Evolutionary conservation across 2,888 invertebrate species (phyloP).

Genomic region (Dryocosmus kuriphilus): DNA sequence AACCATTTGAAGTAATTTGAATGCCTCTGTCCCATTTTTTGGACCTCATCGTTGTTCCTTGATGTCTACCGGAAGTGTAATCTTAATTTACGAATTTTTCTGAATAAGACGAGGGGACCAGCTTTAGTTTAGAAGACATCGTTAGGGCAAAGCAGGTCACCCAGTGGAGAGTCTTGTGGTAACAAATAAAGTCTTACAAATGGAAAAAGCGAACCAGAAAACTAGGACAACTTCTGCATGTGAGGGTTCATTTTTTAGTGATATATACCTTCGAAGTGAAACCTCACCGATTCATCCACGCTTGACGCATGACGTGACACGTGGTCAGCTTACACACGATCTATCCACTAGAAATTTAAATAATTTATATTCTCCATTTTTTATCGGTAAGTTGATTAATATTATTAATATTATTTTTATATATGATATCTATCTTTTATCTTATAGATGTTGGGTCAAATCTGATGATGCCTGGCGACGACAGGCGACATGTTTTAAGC

Average conservation of each 20-base stretch:
- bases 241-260: slow-evolving; percentile 48
- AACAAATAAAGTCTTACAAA: slow-evolving; percentile 55
- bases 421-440: too few species aligned
- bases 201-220: slow-evolving; percentile 51
- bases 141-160: slow-evolving; percentile 64
- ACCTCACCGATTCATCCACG: slow-evolving; percentile 67
- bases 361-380: slow-evolving; percentile 54
- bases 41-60: neutral
- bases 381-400: too few species aligned
- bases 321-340: slow-evolving; percentile 58
- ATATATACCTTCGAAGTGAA: slow-evolving; percentile 61
- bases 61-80: neutral
- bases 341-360: slow-evolving; percentile 63
- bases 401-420: too few species aligned
- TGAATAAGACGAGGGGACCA: slow-evolving; percentile 27
- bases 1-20: neutral
- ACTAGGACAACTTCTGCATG: slow-evolving; percentile 63
- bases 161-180: slow-evolving; percentile 56
- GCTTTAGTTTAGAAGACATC: slow-evolving; percentile 54
- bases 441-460: too few species aligned
- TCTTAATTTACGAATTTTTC: slow-evolving; percentile 7
- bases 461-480: too few species aligned
- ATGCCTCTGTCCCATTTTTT: neutral
- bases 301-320: slow-evolving; percentile 66
- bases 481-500: too few species aligned